Evolutionary conservation across 2,888 invertebrate species (phyloP).

Genomic region (Andrena camellia): DNA sequence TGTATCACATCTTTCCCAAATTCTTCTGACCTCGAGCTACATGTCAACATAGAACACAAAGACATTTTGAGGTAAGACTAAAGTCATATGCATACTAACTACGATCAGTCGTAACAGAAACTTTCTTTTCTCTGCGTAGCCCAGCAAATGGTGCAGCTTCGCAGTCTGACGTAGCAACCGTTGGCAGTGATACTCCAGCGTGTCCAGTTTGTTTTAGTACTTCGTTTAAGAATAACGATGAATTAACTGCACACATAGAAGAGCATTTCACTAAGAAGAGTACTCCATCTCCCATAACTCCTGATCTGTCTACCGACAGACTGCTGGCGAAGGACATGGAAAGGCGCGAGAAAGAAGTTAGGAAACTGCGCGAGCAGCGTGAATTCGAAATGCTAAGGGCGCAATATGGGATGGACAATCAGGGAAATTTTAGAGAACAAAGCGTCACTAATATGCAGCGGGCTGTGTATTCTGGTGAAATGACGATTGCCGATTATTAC

Average conservation of each 20-base stretch:
- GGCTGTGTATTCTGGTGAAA: conserved; percentile 94
- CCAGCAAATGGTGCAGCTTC: conserved; percentile 81
- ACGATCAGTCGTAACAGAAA: background rate
- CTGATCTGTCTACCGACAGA: conserved; percentile 85
- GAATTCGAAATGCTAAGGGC: conserved; percentile 93
- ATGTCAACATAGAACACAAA: conserved; percentile 94
- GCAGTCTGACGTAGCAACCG: conserved; percentile 80
- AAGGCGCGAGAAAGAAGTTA: conserved; percentile 88
- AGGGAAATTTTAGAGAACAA: conserved; percentile 92
- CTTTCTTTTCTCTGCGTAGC: conserved; percentile 61
- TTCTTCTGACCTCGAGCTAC: conserved; percentile 92
- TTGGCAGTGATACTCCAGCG: conserved; percentile 81
- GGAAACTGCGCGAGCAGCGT: conserved; percentile 90
- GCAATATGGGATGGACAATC: conserved; percentile 96
- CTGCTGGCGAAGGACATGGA: conserved; percentile 87
- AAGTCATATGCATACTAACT: background rate
- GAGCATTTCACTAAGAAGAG: conserved; percentile 89
- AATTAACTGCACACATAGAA: conserved; percentile 91
- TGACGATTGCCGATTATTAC: conserved; percentile 94
- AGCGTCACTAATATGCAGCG: conserved; percentile 92
- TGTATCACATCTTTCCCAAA: conserved; percentile 91
- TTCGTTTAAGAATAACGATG: conserved; percentile 85
- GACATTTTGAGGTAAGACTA: conserved; percentile 91
- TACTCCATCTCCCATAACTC: conserved; percentile 84
- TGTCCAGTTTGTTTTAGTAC: conserved; percentile 85